Percentiles rank a stretch among this genome's conserved stretches.
These are phyloP conservation scores for Nymphalis io DNA, from an alignment of 1,140 invertebrate genomes.

Conservation along the genomic window DNA sequence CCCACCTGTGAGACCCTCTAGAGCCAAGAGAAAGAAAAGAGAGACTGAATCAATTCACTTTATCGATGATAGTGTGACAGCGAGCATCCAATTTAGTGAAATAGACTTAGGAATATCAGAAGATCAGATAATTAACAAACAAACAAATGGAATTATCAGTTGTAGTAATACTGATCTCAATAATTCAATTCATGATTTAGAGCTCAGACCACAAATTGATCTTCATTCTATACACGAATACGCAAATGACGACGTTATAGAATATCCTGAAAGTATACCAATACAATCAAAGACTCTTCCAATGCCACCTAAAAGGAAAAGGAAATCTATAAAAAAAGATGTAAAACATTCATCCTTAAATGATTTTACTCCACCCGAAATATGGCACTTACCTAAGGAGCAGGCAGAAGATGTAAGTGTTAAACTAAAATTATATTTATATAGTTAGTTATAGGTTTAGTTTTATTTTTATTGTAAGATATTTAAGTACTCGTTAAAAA, in stretches of 20 bases:
- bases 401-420: constrained; percentile 69
- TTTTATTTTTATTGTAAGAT: neutral
- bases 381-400: constrained; percentile 53
- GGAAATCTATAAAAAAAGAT: constrained; percentile 57
- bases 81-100: constrained; percentile 72
- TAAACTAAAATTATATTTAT: neutral
- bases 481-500: neutral
- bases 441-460: neutral
- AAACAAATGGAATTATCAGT: constrained; percentile 40
- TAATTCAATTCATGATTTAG: constrained; percentile 37
- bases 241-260: constrained; percentile 71
- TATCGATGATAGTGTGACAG: constrained; percentile 69
- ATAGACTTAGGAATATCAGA: constrained; percentile 60
- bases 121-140: constrained; percentile 53
- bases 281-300: constrained; percentile 76
- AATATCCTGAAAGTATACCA: constrained; percentile 72
- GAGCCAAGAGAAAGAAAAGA: constrained; percentile 77
- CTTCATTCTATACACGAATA: constrained; percentile 71
- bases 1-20: constrained; percentile 75
- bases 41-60: constrained; percentile 65
- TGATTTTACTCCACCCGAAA: constrained; percentile 42
- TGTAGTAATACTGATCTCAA: constrained; percentile 32
- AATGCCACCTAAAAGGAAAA: constrained; percentile 71
- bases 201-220: constrained; percentile 58
- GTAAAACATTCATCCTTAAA: constrained; percentile 65